Base-by-base conservation (phyloP, 2,797 vertebrate species). In the Labroides dimidiatus region DNA sequence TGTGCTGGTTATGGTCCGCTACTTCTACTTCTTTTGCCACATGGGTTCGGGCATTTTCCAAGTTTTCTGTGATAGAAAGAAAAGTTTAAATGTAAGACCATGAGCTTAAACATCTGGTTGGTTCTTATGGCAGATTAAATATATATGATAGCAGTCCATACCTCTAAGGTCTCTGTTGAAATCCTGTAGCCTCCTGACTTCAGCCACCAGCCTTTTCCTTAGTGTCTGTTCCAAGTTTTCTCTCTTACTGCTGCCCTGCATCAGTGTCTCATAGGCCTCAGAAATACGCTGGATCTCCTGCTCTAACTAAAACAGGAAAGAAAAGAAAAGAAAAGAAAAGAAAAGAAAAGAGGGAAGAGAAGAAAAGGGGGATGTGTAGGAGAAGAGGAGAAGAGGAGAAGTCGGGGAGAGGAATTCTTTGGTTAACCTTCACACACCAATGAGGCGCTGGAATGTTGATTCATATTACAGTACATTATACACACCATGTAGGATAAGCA, bases 201-300 rank as follows among this genome's bases (percentile, higher is more conserved):
- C 97, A 0, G 94, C 91, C 12, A 97, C 95, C 70, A 96, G 93
- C 87, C 96, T 96, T 89, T 84, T 96, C 82, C 96, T 95, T 92
- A 99, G 96, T 5, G 95, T 94, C 89, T 96, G 96, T 88, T 99
- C 98, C 88, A 99, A 92, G 67, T 93, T 91, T 86, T 99, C 98
- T 39, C 97, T 92, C 88, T 99, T 99, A 75, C 93, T 93, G 67
- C 97, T 98, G 0, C 96, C 95, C 88, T 96, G 96, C 81, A 96
- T 96, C 16, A 99, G 93, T 58, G 95, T 98, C 84, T 97, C 96
- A 0, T 99, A 98, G 84, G 96, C 97, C 89, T 98, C 96, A 0
- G 97, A 99, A 84, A 99, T 97, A 67, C 94, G 92, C 91, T 97
- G 96, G 85, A 99, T 97, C 93, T 99, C 98, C 0, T 94, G 95